Percentiles rank a stretch among this genome's conserved stretches.
Evolutionary conservation across 2,113 vertebrate genomes (phyloP).

Genomic region (Perognathus longimembris): DNA sequence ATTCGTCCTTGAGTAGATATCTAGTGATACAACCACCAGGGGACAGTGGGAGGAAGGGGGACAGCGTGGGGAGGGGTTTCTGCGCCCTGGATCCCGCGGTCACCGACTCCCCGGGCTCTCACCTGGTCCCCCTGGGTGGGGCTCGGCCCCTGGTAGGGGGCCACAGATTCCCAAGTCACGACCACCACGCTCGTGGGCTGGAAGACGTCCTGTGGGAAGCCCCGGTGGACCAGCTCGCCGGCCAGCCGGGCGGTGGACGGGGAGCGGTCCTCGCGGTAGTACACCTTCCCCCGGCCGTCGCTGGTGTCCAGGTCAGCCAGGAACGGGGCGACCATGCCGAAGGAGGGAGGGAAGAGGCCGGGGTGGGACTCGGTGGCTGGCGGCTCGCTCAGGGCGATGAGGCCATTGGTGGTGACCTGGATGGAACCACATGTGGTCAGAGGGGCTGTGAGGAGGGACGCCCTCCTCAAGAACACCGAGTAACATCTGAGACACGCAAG

Average conservation of each 20-base stretch:
- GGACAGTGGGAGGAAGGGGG: too few species aligned
- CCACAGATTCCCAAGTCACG: constrained; percentile 91
- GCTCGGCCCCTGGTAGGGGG: constrained; percentile 83
- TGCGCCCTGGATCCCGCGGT: too few species aligned
- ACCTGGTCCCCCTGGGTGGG: constrained; percentile 87
- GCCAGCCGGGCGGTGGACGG: constrained; percentile 84
- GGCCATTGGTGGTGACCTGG: constrained; percentile 94
- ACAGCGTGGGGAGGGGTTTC: too few species aligned
- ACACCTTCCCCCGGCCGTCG: constrained; percentile 89
- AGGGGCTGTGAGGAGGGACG: not conserved
- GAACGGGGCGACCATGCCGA: constrained; percentile 91
- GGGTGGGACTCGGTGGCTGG: constrained; percentile 88
- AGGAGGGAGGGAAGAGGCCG: constrained; percentile 89
- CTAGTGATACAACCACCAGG: too few species aligned
- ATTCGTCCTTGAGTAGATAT: too few species aligned
- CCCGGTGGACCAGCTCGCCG: constrained; percentile 87
- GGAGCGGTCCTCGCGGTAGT: constrained; percentile 91
- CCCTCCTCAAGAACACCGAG: not conserved
- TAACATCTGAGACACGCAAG: not conserved
- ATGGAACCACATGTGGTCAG: not conserved
- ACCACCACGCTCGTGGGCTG: constrained; percentile 87
- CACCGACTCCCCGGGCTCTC: not conserved
- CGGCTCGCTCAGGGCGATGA: constrained; percentile 90
- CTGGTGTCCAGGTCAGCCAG: constrained; percentile 94
- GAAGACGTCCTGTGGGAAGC: constrained; percentile 89